phyloP scores from a whole-genome alignment of 92 coral and sea anemone species.

The Parazoanthus atlanticus region DNA sequence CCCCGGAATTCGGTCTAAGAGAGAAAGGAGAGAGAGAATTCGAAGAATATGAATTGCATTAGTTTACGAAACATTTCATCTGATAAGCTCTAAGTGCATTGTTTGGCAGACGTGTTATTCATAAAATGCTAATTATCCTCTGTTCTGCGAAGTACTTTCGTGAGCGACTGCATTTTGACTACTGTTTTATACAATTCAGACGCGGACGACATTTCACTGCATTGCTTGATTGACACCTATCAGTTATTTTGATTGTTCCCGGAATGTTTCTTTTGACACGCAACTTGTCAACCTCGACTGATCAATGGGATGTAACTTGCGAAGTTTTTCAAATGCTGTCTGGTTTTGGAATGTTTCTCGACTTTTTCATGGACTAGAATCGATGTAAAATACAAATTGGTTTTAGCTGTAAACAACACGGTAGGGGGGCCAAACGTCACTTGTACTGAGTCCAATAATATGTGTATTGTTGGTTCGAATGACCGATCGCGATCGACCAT shows the following conservation, averaged over 20 bases:
- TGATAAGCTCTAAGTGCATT: no score
- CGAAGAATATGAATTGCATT: no score
- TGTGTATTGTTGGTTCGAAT: background rate
- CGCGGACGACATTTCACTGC: background rate
- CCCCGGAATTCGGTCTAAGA: no score
- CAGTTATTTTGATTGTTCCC: background rate
- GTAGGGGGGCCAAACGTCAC: constrained; percentile 17
- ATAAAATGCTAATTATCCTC: no score
- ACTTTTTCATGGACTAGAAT: background rate
- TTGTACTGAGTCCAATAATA: background rate
- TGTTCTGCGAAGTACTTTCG: background rate
- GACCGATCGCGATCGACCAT: constrained; percentile 5
- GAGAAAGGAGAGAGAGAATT: no score
- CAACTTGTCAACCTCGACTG: constrained; percentile 2
- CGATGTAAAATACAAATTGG: background rate
- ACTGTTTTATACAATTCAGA: no score
- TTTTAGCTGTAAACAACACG: constrained; percentile 4
- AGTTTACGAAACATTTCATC: no score
- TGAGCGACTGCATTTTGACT: background rate
- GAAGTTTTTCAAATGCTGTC: background rate
- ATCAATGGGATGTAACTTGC: background rate
- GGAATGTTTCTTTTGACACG: constrained; percentile 10
- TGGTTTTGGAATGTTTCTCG: background rate
- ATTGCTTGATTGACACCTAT: constrained; percentile 12
- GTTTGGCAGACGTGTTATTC: no score